Conservation (phyloP, 2,888 invertebrate species). For the Eurytoma adleriae region DNA sequence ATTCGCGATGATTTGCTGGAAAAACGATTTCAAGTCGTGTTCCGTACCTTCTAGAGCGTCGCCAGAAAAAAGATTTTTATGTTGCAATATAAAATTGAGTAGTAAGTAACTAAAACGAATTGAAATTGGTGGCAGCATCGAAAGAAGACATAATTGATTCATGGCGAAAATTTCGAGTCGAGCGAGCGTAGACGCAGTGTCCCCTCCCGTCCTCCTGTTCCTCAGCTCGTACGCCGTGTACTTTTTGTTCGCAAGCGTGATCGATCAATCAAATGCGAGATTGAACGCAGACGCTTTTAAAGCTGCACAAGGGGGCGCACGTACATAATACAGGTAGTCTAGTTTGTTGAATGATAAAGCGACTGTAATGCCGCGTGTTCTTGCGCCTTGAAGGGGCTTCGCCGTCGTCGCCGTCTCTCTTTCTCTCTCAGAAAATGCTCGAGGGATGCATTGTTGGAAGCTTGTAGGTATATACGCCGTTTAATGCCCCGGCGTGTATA, state of each 20-base stretch:
- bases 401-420: neutral
- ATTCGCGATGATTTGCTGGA: too few species aligned
- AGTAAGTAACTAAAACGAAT: too few species aligned
- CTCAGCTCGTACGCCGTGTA: neutral
- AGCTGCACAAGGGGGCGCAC: neutral
- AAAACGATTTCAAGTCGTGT: too few species aligned
- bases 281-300: slow-evolving; percentile 22
- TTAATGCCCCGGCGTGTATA: slow-evolving; percentile 22
- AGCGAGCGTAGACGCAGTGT: neutral
- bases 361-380: slow-evolving; percentile 37
- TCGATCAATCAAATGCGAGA: slow-evolving; percentile 50
- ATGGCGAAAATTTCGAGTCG: neutral
- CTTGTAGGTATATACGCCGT: slow-evolving; percentile 30
- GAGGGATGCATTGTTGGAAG: slow-evolving; percentile 44
- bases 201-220: neutral
- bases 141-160: neutral
- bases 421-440: slow-evolving; percentile 23
- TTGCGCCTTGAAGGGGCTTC: slow-evolving; percentile 22
- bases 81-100: too few species aligned
- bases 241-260: slow-evolving; percentile 28
- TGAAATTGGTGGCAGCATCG: too few species aligned
- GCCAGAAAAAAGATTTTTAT: too few species aligned
- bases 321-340: slow-evolving; percentile 42
- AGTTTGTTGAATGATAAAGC: slow-evolving; percentile 47
- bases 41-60: too few species aligned